Conservation (phyloP, 2,888 invertebrate species). For the Eupithecia centaureata region DNA sequence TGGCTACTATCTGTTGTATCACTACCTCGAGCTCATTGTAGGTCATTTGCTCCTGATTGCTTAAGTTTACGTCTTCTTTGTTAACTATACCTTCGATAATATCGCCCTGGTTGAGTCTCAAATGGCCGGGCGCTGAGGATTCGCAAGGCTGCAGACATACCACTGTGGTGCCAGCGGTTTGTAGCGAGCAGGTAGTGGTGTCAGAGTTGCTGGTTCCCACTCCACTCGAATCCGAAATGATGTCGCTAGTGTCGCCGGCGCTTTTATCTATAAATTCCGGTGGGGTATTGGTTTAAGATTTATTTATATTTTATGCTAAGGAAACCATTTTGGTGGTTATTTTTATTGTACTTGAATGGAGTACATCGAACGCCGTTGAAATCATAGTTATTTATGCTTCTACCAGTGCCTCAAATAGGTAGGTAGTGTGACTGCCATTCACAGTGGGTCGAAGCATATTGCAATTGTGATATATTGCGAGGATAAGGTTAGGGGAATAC, state of each 20-base stretch:
- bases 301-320: constrained; percentile 4
- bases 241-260: constrained; percentile 94
- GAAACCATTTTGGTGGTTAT: background rate
- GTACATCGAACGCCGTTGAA: background rate
- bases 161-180: constrained; percentile 90
- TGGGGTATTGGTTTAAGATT: constrained; percentile 23
- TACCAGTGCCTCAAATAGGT: background rate
- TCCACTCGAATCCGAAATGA: constrained; percentile 96
- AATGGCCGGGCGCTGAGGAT: constrained; percentile 89
- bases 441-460: background rate
- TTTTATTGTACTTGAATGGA: background rate
- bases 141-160: constrained; percentile 93
- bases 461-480: constrained; percentile 7
- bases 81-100: constrained; percentile 90
- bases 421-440: background rate
- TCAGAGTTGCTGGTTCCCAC: constrained; percentile 95
- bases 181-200: constrained; percentile 90
- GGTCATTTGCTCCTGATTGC: background rate
- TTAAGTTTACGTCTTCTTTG: background rate
- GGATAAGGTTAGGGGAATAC: background rate
- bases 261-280: constrained; percentile 89
- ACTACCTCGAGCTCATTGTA: too few species aligned
- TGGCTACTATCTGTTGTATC: constrained; percentile 15
- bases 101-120: constrained; percentile 93
- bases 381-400: background rate